A percentile compares a stretch with the other conserved stretches of the same genome.
Conservation (phyloP, 2,113 vertebrate genomes). For the Petaurus breviceps region DNA sequence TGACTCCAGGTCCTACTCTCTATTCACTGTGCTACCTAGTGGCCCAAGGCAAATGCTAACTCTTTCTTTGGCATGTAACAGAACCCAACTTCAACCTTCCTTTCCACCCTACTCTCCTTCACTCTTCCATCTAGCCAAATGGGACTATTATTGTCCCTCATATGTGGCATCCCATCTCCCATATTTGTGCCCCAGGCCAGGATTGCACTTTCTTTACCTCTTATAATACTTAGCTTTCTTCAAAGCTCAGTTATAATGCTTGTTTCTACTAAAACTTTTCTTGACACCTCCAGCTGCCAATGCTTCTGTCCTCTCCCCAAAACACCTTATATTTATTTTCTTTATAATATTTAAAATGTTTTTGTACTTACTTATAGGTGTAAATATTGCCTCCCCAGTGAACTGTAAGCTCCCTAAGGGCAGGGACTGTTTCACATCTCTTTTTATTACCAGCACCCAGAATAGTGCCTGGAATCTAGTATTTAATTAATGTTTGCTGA, state of each 20-base stretch:
- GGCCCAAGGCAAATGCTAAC: not conserved
- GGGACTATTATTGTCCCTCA: not conserved
- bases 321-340: not conserved
- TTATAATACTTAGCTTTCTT: not conserved
- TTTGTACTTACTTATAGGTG: not conserved
- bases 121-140: not conserved
- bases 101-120: not conserved
- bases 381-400: not conserved
- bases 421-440: not conserved
- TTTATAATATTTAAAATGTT: not conserved
- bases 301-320: not conserved
- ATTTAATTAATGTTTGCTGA: not conserved
- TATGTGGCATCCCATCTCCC: not conserved
- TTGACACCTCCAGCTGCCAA: not conserved
- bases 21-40: not conserved
- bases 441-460: not conserved
- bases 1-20: not conserved
- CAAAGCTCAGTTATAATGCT: not conserved
- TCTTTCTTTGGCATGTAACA: not conserved
- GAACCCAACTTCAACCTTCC: not conserved
- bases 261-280: not conserved
- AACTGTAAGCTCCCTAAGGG: not conserved
- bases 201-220: not conserved
- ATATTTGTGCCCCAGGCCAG: not conserved
- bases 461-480: not conserved